These are phyloP conservation scores for Zosterops hypoxanthus DNA, from an alignment of 2,113 vertebrate species.

Conservation along the genomic window DNA sequence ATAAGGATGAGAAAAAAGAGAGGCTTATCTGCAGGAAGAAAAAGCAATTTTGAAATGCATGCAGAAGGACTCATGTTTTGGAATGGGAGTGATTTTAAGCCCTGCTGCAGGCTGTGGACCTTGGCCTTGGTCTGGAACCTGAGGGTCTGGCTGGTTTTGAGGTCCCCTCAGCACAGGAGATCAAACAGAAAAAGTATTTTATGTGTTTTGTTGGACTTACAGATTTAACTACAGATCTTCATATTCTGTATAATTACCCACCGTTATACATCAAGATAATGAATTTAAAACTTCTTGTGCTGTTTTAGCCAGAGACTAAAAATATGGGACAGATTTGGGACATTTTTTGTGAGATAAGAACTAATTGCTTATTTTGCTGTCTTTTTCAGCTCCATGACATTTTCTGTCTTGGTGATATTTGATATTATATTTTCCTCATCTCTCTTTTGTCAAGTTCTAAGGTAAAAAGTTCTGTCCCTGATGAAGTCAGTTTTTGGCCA, in stretches of 20 bases:
- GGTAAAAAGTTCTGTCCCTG: not conserved
- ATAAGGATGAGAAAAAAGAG: not conserved
- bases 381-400: not conserved
- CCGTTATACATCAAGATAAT: fast-evolving
- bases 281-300: not conserved
- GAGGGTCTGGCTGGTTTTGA: not conserved
- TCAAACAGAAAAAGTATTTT: not conserved
- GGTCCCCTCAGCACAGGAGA: not conserved
- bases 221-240: not conserved
- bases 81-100: not conserved
- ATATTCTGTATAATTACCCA: not conserved
- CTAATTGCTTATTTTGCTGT: not conserved
- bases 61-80: not conserved
- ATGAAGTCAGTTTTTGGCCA: not conserved
- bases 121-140: not conserved
- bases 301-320: not conserved
- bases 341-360: not conserved
- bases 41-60: not conserved
- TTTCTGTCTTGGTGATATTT: not conserved
- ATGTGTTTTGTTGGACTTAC: not conserved
- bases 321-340: not conserved
- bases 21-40: not conserved
- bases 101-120: not conserved
- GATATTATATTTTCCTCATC: not conserved
- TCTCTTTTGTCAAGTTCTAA: not conserved